Evolutionary conservation across 1,140 invertebrate genomes (phyloP).

Genomic region (Steinernema khuongi): DNA sequence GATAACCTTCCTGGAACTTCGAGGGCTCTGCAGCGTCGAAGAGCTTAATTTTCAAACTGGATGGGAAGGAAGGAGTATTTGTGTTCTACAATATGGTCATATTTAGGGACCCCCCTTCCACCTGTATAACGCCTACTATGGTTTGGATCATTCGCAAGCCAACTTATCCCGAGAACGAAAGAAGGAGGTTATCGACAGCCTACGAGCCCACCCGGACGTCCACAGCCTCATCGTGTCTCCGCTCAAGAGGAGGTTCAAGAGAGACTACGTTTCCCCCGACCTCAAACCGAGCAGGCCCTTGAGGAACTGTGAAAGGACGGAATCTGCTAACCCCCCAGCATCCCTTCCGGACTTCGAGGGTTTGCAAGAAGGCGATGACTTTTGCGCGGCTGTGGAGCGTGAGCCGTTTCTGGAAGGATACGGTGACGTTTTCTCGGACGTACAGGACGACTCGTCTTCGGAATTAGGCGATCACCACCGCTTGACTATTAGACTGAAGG

Average conservation of each 20-base stretch:
- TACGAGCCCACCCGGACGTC: slow-evolving; percentile 65
- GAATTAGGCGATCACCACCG: slow-evolving; percentile 40
- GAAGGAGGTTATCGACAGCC: slow-evolving; percentile 28
- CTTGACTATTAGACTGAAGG: slow-evolving; percentile 43
- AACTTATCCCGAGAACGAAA: slow-evolving; percentile 34
- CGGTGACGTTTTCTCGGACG: no score
- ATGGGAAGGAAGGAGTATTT: not conserved
- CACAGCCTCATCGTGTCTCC: slow-evolving; percentile 86
- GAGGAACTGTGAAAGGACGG: slow-evolving; percentile 13
- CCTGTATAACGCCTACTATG: slow-evolving; percentile 51
- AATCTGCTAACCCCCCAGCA: slow-evolving; percentile 42
- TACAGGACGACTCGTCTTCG: not conserved
- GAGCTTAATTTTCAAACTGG: not conserved
- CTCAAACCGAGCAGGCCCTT: slow-evolving; percentile 39
- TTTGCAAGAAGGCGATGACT: no score
- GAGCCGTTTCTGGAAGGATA: no score
- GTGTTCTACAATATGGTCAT: slow-evolving; percentile 20
- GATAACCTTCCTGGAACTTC: not conserved
- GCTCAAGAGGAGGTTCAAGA: slow-evolving; percentile 76
- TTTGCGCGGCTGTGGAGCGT: no score
- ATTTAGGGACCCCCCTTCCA: slow-evolving; percentile 49
- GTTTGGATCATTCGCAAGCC: slow-evolving; percentile 42
- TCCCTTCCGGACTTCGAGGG: no score
- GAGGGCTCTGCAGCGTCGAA: not conserved
- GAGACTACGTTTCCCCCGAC: slow-evolving; percentile 67